Conservation (phyloP, 2,113 vertebrate genomes). For the Plestiodon gilberti region DNA sequence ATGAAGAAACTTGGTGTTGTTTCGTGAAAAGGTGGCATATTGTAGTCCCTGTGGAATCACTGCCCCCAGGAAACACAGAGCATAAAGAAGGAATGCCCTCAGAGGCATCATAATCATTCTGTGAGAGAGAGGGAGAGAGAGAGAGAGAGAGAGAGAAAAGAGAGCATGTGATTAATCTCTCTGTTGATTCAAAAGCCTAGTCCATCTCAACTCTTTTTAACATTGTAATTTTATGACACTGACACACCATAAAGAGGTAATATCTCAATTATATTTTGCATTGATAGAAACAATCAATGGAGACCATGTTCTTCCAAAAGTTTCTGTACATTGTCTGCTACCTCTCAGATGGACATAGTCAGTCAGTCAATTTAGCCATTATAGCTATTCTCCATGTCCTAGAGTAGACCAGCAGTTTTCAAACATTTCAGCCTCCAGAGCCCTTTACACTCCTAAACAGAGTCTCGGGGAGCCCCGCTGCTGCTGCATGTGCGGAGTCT, state of each 20-base stretch:
- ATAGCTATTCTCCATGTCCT: not conserved
- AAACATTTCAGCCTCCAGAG: not conserved
- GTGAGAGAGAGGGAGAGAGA: conserved; percentile 43
- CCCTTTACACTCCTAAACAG: no score
- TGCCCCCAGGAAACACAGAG: conserved; percentile 75
- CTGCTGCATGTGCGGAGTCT: no score
- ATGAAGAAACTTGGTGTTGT: conserved; percentile 88
- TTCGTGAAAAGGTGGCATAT: conserved; percentile 79
- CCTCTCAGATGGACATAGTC: not conserved
- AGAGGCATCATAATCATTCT: conserved; percentile 92
- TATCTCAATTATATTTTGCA: not conserved
- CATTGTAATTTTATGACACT: not conserved
- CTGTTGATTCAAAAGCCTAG: not conserved
- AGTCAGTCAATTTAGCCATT: not conserved
- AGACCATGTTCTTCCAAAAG: not conserved
- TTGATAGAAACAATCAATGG: not conserved
- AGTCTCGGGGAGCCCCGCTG: no score
- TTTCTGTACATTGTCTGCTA: not conserved
- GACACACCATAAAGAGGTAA: not conserved
- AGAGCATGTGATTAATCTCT: not conserved
- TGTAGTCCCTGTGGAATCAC: conserved; percentile 61
- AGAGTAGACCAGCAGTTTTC: not conserved
- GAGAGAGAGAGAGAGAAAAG: conserved; percentile 32
- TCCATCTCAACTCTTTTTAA: not conserved
- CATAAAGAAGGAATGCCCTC: conserved; percentile 80